Percentiles rank a stretch among this genome's conserved stretches.
phyloP scores from a whole-genome alignment of 2,113 vertebrate species.

The Lophotis ruficrista region DNA sequence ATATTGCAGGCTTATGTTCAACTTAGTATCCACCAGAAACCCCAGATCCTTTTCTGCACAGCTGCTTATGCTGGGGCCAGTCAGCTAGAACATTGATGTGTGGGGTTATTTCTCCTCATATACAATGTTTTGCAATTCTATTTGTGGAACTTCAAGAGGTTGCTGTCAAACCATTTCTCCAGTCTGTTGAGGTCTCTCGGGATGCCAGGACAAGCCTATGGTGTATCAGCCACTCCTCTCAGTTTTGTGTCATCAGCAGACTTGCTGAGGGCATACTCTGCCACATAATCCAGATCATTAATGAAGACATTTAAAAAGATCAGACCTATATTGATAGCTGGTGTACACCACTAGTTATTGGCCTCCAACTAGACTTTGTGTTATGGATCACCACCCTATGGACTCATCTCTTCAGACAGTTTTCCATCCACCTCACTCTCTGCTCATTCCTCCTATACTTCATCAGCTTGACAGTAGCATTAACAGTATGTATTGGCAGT shows the following conservation, averaged over 20 bases:
- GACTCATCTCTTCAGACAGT: neutral
- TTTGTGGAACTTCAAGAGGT: neutral
- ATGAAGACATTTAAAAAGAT: neutral
- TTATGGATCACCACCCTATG: neutral
- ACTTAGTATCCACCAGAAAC: neutral
- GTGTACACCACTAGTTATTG: neutral
- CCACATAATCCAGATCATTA: neutral
- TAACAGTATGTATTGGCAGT: neutral
- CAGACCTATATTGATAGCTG: rapidly evolving
- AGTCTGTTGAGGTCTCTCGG: too few species aligned
- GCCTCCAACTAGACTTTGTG: neutral
- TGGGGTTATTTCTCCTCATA: neutral
- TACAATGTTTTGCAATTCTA: neutral
- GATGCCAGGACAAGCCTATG: too few species aligned
- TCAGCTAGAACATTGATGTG: neutral
- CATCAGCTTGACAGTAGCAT: neutral
- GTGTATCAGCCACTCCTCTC: too few species aligned
- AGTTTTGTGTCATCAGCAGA: neutral
- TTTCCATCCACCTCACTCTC: neutral
- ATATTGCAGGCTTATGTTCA: neutral
- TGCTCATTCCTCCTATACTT: neutral
- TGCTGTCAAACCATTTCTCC: too few species aligned
- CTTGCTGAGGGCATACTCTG: neutral
- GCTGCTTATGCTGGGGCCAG: neutral
- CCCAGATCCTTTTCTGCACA: neutral